A percentile compares a stretch with the other conserved stretches of the same genome.
Evolutionary conservation across 2,888 invertebrate species (phyloP).

Genomic region (Mesochorus sp.): DNA sequence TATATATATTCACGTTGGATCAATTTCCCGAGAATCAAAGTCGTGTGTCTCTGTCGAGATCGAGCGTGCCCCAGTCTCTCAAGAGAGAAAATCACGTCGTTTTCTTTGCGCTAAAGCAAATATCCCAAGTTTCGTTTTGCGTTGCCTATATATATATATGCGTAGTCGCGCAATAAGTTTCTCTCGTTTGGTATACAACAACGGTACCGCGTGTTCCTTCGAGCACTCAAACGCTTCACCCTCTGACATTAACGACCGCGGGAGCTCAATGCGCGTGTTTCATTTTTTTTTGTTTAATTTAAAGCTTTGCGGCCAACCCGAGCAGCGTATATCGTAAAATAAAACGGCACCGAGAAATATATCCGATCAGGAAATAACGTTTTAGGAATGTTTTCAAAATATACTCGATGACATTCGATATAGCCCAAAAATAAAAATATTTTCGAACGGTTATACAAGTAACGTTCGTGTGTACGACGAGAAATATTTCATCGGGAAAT

Average conservation of each 20-base stretch:
- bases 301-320: slow-evolving; percentile 13
- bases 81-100: slow-evolving; percentile 16
- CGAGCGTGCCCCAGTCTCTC: neutral
- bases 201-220: slow-evolving; percentile 30
- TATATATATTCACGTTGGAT: neutral
- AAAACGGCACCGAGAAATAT: no score
- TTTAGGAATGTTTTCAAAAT: no score
- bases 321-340: slow-evolving; percentile 50
- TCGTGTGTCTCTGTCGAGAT: neutral
- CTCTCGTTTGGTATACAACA: slow-evolving; percentile 9
- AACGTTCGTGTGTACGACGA: no score
- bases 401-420: no score
- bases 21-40: slow-evolving; percentile 20
- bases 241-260: slow-evolving; percentile 59
- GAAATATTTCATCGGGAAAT: no score
- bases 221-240: slow-evolving; percentile 52
- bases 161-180: neutral
- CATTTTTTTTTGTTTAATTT: slow-evolving; percentile 25
- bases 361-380: no score
- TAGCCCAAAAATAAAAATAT: no score
- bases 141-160: no score
- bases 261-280: slow-evolving; percentile 35
- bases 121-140: slow-evolving; percentile 36
- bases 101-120: slow-evolving; percentile 21
- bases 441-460: no score